phyloP scores from a whole-genome alignment of 2,888 invertebrate species.

The Lypha dubia region DNA sequence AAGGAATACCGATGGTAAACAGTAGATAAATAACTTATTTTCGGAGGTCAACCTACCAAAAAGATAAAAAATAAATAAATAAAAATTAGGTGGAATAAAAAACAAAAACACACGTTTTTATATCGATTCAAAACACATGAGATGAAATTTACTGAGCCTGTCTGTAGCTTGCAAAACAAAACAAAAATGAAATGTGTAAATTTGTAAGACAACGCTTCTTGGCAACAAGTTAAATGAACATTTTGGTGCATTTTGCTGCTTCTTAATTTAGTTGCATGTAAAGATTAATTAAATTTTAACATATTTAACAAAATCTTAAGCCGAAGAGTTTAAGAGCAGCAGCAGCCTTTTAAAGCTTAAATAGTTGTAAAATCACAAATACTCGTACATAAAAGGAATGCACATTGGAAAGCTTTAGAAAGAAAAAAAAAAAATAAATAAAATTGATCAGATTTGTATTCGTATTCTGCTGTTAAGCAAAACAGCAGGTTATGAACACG shows the following conservation, averaged over 20 bases:
- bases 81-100: neutral
- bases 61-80: too few species aligned
- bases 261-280: constrained; percentile 75
- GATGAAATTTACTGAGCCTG: neutral
- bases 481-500: constrained; percentile 62
- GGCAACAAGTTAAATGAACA: constrained; percentile 42
- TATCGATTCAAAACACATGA: constrained; percentile 31
- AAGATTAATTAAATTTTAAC: constrained; percentile 75
- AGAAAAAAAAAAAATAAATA: constrained; percentile 18
- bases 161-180: constrained; percentile 28
- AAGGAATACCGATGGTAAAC: constrained; percentile 73
- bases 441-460: constrained; percentile 53
- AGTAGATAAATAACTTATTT: constrained; percentile 74
- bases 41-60: constrained; percentile 73
- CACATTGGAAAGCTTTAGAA: neutral
- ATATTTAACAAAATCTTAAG: constrained; percentile 69
- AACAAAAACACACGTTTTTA: constrained; percentile 21
- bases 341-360: constrained; percentile 23
- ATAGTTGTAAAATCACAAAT: constrained; percentile 40
- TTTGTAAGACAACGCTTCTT: constrained; percentile 53
- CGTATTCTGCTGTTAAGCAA: constrained; percentile 38
- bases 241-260: constrained; percentile 45
- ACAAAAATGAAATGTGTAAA: constrained; percentile 60
- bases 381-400: constrained; percentile 5
- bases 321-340: neutral